Evolutionary conservation across 1,140 invertebrate species (phyloP), one percentile per base, ranked within the genome.

Genomic region (Zaprionus capensis): DNA sequence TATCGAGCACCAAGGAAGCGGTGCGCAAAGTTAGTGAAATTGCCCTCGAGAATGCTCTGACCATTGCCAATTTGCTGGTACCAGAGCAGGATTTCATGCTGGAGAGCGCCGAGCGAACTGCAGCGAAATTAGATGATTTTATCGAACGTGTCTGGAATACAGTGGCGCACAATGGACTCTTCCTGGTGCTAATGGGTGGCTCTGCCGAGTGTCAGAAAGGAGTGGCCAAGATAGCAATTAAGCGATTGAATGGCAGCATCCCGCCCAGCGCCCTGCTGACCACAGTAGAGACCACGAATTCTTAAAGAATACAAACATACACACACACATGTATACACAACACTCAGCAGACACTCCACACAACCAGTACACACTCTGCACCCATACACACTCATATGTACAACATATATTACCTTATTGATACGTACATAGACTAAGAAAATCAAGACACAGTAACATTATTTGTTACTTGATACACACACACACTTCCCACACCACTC

Each of bases 11-110:
- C 80, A 94, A 93, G 93, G 93, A 92, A 79, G 93, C 93, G 38
- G 93, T 93, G 76, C 93, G 91, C n/a, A 94, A 92, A 87, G 91
- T 93, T 71, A 93, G 91, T 71, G 94, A 93, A 93, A 94, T 94
- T 67, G 92, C 87, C 22, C 82, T 87, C 78, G 94, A 93, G 79
- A 91, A 95, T 67, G 85, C 93, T 1, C 41, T 96, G 61, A 94
- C 94, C 49, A 94, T 96, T 88, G 94, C 94, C 28, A 95, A 95
- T 90, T 73, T 96, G 12, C 94, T 93, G 28, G 88, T 95, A 17
- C 76, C 77, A 0, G 77, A 93, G 31, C 80, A 93, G n/a, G 74
- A 93, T 58, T 91, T 94, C 31, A 55, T 81, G 31, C 34, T 93
- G 11, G 92, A 93, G 53, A 92, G 91, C 22, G 61, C 92, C 2